phyloP scores from a whole-genome alignment of 2,888 invertebrate genomes.

The Chrysopilus asiliformis region DNA sequence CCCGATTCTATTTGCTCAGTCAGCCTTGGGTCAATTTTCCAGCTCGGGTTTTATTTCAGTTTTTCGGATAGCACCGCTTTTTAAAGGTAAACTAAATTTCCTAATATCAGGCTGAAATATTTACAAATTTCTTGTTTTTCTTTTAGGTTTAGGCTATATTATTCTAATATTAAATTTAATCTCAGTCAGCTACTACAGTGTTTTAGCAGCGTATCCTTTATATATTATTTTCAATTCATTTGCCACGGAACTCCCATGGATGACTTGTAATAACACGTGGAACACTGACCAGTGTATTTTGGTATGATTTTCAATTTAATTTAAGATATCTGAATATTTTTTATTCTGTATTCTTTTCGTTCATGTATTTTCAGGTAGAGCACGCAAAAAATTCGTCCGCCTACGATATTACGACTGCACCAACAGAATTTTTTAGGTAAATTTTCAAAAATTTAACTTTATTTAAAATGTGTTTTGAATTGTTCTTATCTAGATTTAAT shows the following conservation, averaged over 20 bases:
- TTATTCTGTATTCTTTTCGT: too few species aligned
- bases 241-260: constrained; percentile 58
- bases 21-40: constrained; percentile 73
- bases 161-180: constrained; percentile 67
- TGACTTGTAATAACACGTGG: constrained; percentile 65
- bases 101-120: too few species aligned
- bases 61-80: constrained; percentile 67
- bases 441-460: too few species aligned
- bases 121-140: too few species aligned
- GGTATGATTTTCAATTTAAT: too few species aligned
- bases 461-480: too few species aligned
- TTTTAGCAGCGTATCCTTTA: constrained; percentile 72
- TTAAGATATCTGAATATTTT: too few species aligned
- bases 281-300: constrained; percentile 55
- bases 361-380: too few species aligned
- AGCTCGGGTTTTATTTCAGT: constrained; percentile 69
- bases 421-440: too few species aligned
- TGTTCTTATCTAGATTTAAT: too few species aligned
- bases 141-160: constrained; percentile 73
- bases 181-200: constrained; percentile 68
- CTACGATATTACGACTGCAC: too few species aligned
- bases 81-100: constrained; percentile 54
- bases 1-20: constrained; percentile 76
- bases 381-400: too few species aligned
- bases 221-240: constrained; percentile 64